phyloP scores from a whole-genome alignment of 2,888 invertebrate genomes.

The Thymelicus sylvestris region DNA sequence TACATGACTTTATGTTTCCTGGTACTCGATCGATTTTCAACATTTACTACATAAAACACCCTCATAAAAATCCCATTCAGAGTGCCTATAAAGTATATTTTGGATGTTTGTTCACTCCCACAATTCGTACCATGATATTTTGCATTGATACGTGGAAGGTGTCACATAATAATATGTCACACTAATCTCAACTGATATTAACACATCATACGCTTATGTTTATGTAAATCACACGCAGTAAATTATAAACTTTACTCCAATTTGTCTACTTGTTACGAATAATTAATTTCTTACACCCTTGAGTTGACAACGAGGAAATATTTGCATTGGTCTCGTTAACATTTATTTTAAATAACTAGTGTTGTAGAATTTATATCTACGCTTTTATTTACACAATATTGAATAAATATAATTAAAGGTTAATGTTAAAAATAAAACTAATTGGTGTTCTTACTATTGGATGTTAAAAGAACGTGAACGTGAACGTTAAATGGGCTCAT shows the following conservation, averaged over 20 bases:
- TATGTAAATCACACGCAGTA: neutral
- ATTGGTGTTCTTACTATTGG: no score
- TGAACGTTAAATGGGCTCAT: no score
- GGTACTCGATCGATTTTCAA: no score
- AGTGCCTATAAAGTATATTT: neutral
- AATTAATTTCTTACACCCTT: conserved; percentile 20
- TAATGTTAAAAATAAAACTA: no score
- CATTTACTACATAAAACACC: no score
- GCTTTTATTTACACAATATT: no score
- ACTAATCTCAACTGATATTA: conserved; percentile 4
- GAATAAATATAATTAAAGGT: no score
- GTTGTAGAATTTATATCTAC: neutral
- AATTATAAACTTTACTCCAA: conserved; percentile 5
- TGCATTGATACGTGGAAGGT: neutral
- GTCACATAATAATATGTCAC: neutral
- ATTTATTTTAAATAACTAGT: conserved; percentile 1
- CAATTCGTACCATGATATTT: neutral
- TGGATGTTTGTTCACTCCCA: neutral
- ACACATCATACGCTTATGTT: conserved; percentile 2
- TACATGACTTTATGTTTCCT: no score
- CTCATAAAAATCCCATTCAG: neutral
- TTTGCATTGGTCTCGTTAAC: conserved; percentile 12
- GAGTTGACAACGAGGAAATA: conserved; percentile 17
- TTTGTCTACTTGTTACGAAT: conserved; percentile 10
- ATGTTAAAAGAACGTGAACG: no score